Percentiles rank a stretch among this genome's conserved stretches.
These are phyloP conservation scores for Dioctria rufipes DNA, from an alignment of 2,888 invertebrate species.

Conservation along the genomic window DNA sequence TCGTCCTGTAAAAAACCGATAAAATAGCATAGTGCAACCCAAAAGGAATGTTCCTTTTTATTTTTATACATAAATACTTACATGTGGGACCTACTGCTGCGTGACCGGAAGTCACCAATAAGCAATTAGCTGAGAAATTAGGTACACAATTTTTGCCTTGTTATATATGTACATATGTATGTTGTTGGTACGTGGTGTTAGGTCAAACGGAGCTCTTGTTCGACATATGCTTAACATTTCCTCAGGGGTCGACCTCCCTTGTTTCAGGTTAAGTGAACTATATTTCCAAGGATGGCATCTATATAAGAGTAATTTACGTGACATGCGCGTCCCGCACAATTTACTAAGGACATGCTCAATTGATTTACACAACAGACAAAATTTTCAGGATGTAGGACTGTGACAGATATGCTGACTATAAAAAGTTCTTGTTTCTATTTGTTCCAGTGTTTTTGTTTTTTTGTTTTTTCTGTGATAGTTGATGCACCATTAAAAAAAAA, in stretches of 20 bases:
- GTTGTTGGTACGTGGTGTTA: constrained; percentile 15
- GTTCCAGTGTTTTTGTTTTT: too few relatives aligned
- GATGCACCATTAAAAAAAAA: too few relatives aligned
- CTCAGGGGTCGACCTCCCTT: constrained; percentile 30
- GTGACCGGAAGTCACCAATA: constrained; percentile 61
- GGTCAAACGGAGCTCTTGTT: constrained; percentile 51
- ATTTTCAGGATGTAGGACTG: background rate
- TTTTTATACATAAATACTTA: too few relatives aligned
- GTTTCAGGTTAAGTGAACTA: constrained; percentile 43
- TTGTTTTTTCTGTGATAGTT: too few relatives aligned
- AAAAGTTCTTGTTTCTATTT: too few relatives aligned
- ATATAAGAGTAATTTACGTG: constrained; percentile 9
- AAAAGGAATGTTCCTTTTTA: too few relatives aligned
- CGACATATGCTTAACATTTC: constrained; percentile 56
- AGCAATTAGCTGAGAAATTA: constrained; percentile 58
- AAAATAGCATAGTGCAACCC: too few relatives aligned
- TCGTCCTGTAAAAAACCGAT: too few relatives aligned
- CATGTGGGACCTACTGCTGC: constrained; percentile 56
- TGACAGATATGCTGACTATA: too few relatives aligned
- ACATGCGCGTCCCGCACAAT: constrained; percentile 41
- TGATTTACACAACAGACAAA: constrained; percentile 22
- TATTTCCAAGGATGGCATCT: constrained; percentile 30
- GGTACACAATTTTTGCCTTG: too few relatives aligned
- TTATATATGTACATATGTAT: background rate
- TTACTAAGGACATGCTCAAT: constrained; percentile 54